Conservation (phyloP, 2,888 invertebrate species). For the Netelia inedita region DNA sequence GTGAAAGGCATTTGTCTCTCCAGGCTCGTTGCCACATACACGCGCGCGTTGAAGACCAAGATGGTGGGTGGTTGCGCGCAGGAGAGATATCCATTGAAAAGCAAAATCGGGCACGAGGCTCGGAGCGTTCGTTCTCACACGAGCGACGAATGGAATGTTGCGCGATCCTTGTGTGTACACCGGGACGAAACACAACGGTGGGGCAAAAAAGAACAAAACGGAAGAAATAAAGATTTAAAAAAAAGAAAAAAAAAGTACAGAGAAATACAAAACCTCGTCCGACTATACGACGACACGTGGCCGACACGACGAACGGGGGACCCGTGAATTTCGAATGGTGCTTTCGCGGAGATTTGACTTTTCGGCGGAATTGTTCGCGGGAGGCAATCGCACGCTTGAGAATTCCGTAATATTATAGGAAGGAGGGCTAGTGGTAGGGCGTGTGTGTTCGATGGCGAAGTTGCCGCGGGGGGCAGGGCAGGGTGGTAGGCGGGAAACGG, state of each 20-base stretch:
- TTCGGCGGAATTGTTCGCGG: conserved; percentile 61
- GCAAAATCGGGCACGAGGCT: neutral
- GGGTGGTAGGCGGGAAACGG: conserved; percentile 54
- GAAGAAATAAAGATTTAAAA: neutral
- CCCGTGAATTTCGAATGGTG: conserved; percentile 15
- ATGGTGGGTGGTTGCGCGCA: neutral
- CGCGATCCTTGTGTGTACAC: neutral
- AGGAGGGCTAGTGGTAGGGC: conserved; percentile 62
- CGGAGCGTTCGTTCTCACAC: conserved; percentile 8
- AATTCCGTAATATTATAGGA: conserved; percentile 68
- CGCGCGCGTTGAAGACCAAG: neutral
- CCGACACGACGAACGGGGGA: neutral
- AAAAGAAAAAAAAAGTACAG: conserved; percentile 1
- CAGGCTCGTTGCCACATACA: conserved; percentile 34
- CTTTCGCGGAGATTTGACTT: conserved; percentile 73
- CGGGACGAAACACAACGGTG: neutral
- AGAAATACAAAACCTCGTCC: conserved; percentile 5
- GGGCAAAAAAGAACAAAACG: neutral
- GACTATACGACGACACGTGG: neutral
- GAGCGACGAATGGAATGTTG: conserved; percentile 7
- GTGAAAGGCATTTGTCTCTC: conserved; percentile 45
- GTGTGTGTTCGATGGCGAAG: conserved; percentile 73
- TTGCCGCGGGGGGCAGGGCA: conserved; percentile 64
- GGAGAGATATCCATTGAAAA: conserved; percentile 11
- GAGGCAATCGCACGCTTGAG: conserved; percentile 67